Conservation (phyloP, 2,113 vertebrate species). For the Scomber japonicus region DNA sequence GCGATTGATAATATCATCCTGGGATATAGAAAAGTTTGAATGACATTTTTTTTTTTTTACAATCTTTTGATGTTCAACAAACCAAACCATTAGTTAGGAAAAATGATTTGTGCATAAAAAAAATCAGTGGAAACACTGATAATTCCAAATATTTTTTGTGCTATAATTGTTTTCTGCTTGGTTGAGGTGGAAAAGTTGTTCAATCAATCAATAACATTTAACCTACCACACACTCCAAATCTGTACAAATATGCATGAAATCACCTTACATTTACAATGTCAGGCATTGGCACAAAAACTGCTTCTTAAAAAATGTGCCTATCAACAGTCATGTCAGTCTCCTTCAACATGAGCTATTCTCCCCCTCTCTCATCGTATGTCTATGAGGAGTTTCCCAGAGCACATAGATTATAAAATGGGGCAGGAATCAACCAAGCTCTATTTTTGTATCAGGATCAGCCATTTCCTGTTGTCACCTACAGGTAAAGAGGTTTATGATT, state of each 20-base stretch:
- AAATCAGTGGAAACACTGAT: no score
- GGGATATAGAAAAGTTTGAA: no score
- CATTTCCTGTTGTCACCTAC: constrained; percentile 71
- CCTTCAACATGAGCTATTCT: constrained; percentile 8
- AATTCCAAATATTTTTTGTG: no score
- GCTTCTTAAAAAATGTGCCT: constrained; percentile 19
- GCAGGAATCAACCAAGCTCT: constrained; percentile 73
- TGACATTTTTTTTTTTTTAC: no score
- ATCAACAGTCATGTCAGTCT: constrained; percentile 32
- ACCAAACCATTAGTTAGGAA: no score
- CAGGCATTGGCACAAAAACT: neutral
- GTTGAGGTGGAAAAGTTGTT: no score
- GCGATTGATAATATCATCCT: no score
- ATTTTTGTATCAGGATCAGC: constrained; percentile 78
- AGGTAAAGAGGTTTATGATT: constrained; percentile 62
- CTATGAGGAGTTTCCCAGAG: constrained; percentile 75
- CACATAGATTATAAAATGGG: constrained; percentile 80
- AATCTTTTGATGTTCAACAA: no score
- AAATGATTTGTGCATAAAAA: no score
- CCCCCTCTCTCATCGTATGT: neutral
- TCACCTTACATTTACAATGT: constrained; percentile 16
- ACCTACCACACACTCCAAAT: neutral
- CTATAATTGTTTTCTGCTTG: no score
- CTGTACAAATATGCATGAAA: constrained; percentile 13
- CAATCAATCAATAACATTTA: no score